These are phyloP conservation scores for Pithecia hirsuta DNA, from an alignment of 2,797 vertebrate species.

Conservation along the genomic window DNA sequence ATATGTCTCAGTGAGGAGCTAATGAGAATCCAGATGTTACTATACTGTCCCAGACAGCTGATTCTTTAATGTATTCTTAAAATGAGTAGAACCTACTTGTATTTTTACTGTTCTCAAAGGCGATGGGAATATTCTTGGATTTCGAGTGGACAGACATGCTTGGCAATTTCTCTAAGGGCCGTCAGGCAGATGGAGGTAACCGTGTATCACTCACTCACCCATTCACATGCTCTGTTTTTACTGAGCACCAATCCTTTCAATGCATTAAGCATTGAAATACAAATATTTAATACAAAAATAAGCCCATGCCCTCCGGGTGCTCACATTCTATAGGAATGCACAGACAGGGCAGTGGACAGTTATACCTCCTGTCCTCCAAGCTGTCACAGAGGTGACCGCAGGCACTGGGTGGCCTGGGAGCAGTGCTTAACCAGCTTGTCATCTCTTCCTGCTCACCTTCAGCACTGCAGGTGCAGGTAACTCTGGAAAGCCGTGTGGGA, in stretches of 20 bases:
- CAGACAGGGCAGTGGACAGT: not conserved
- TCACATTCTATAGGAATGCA: no score
- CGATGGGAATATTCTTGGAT: not conserved
- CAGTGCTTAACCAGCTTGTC: no score
- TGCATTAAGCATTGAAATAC: not conserved
- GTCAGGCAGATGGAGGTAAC: rapidly evolving
- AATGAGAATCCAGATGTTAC: rapidly evolving
- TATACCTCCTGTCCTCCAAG: no score
- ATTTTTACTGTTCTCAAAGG: not conserved
- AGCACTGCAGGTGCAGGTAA: rapidly evolving
- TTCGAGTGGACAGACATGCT: rapidly evolving
- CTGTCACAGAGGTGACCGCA: not conserved
- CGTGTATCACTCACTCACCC: no score
- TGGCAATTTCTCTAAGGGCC: not conserved
- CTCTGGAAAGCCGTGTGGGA: not conserved
- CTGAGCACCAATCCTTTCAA: rapidly evolving
- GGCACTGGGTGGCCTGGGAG: no score
- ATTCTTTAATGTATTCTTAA: not conserved
- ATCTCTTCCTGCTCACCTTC: not conserved
- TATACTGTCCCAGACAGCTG: not conserved
- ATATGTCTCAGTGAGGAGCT: not conserved
- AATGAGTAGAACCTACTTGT: not conserved
- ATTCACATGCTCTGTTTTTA: no score
- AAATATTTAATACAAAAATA: not conserved
- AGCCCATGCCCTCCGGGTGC: not conserved